These are phyloP conservation scores for Zophobas morio DNA, from an alignment of 1,140 invertebrate genomes.

Conservation along the genomic window DNA sequence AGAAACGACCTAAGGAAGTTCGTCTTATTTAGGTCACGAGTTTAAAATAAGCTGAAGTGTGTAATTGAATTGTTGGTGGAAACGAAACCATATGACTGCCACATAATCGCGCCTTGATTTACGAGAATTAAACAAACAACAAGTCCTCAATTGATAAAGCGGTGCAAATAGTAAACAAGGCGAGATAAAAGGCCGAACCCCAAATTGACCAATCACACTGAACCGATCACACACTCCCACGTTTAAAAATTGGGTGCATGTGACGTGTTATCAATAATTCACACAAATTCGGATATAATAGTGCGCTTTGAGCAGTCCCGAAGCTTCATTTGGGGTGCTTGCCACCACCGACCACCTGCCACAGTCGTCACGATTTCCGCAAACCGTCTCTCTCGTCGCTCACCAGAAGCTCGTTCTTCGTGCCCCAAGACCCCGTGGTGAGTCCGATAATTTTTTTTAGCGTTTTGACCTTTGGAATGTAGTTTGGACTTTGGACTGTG, in stretches of 20 bases:
- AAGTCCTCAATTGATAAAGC: slow-evolving; percentile 18
- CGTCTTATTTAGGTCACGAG: slow-evolving; percentile 26
- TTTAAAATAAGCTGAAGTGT: slow-evolving; percentile 10
- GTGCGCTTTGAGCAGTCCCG: too few species aligned
- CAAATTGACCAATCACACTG: slow-evolving; percentile 15
- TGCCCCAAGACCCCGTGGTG: not conserved
- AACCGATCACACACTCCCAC: slow-evolving; percentile 11
- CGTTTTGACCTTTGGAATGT: slow-evolving; percentile 23
- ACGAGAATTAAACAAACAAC: slow-evolving; percentile 25
- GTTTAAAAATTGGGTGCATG: slow-evolving; percentile 7
- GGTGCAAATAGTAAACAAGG: slow-evolving; percentile 17
- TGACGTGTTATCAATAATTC: slow-evolving; percentile 5
- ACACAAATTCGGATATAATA: slow-evolving; percentile 4
- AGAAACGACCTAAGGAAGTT: slow-evolving; percentile 7
- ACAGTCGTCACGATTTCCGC: too few species aligned
- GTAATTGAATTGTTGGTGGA: slow-evolving; percentile 25
- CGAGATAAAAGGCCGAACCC: slow-evolving; percentile 12
- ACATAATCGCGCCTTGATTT: slow-evolving; percentile 22
- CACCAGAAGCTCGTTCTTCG: too few species aligned
- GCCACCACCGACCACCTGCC: too few species aligned
- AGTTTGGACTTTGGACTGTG: slow-evolving; percentile 26
- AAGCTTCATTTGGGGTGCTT: too few species aligned
- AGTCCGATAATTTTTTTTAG: not conserved
- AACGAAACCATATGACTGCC: slow-evolving; percentile 37
- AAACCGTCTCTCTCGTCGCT: too few species aligned